Evolutionary conservation across 2,113 vertebrate genomes (phyloP).

Genomic region (Dasypus novemcinctus): DNA sequence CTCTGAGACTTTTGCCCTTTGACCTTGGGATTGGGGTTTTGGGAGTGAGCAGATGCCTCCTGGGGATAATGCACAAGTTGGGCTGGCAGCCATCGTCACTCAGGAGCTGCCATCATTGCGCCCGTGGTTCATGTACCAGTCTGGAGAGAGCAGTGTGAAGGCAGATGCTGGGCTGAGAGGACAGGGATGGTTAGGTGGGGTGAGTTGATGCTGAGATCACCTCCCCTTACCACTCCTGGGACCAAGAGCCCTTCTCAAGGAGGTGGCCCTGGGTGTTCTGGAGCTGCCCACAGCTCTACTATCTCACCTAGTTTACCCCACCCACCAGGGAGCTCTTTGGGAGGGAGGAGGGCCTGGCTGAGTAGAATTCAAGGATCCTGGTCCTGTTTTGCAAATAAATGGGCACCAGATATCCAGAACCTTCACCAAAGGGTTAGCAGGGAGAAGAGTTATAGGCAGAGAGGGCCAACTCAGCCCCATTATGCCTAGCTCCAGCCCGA

Average conservation of each 20-base stretch:
- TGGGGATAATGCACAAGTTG: neutral
- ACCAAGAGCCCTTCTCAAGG: neutral
- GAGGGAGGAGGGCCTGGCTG: neutral
- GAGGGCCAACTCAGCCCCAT: neutral
- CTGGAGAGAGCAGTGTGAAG: no score
- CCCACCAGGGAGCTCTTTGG: neutral
- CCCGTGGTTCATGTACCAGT: fast-evolving
- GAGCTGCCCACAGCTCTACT: neutral
- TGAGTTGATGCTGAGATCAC: neutral
- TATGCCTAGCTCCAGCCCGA: neutral
- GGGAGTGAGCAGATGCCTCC: neutral
- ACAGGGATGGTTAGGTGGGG: neutral
- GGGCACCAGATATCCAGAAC: neutral
- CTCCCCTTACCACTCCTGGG: no score
- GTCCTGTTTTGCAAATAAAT: neutral
- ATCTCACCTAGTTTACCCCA: neutral
- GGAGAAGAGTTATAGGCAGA: neutral
- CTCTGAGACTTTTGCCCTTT: neutral
- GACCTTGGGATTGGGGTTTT: neutral
- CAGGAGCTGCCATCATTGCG: neutral
- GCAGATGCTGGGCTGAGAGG: neutral
- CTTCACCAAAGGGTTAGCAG: neutral
- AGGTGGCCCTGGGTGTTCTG: neutral
- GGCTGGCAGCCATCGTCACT: neutral
- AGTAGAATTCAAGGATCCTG: neutral